Evolutionary conservation across 92 coral and sea anemone species (phyloP).

Genomic region (Zoanthus solanderi): DNA sequence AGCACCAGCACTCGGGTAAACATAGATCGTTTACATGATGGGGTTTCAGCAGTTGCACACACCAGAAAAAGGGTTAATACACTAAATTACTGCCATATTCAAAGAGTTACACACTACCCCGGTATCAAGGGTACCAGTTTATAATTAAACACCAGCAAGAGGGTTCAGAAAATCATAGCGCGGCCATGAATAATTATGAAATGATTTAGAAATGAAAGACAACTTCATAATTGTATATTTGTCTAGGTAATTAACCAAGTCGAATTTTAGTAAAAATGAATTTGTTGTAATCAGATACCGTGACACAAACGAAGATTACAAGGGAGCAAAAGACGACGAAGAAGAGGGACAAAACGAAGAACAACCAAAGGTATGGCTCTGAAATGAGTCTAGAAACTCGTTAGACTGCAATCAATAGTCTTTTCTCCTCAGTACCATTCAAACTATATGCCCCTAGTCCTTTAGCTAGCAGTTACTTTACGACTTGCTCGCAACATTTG

Average conservation of each 20-base stretch:
- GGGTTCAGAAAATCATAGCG: too few relatives aligned
- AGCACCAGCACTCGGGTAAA: too few relatives aligned
- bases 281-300: conserved; percentile 45
- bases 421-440: background rate
- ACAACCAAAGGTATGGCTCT: conserved; percentile 39
- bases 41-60: too few relatives aligned
- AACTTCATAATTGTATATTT: conserved; percentile 17
- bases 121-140: too few relatives aligned
- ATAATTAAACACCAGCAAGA: too few relatives aligned
- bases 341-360: conserved; percentile 39
- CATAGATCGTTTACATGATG: too few relatives aligned
- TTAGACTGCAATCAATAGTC: background rate
- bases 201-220: background rate
- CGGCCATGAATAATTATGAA: too few relatives aligned
- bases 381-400: background rate
- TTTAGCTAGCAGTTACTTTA: background rate
- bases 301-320: conserved; percentile 39
- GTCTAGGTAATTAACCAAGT: conserved; percentile 21
- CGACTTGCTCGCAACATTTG: too few relatives aligned
- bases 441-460: background rate
- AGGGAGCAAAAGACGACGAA: conserved; percentile 23
- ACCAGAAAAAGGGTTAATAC: conserved; percentile 3
- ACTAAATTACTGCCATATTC: background rate
- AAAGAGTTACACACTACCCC: too few relatives aligned
- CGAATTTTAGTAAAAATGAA: conserved; percentile 1